These are phyloP conservation scores for Eudemis profundana DNA, from an alignment of 2,888 invertebrate genomes.

Conservation along the genomic window DNA sequence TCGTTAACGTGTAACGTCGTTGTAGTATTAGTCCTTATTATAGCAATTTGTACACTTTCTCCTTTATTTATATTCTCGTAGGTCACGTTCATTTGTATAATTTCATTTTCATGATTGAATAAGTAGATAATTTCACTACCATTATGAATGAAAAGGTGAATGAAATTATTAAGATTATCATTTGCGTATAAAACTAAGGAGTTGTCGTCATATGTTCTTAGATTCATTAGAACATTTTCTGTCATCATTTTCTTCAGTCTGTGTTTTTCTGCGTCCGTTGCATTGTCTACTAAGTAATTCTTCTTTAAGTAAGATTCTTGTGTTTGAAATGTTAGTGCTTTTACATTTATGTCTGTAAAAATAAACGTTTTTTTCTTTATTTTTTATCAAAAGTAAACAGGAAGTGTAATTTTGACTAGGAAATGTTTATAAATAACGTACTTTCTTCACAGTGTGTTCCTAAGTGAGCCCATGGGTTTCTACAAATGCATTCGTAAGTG, in stretches of 20 bases:
- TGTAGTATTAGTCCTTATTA: constrained; percentile 88
- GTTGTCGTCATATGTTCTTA: constrained; percentile 93
- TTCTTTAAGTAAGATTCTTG: constrained; percentile 92
- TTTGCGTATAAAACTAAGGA: constrained; percentile 95
- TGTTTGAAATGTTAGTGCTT: constrained; percentile 94
- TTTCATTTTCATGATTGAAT: constrained; percentile 93
- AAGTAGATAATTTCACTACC: constrained; percentile 92
- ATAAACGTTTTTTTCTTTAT: too few species aligned
- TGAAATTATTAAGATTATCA: constrained; percentile 96
- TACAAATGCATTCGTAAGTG: constrained; percentile 95
- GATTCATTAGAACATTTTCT: constrained; percentile 93
- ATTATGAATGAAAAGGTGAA: constrained; percentile 93
- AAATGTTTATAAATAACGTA: constrained; percentile 81
- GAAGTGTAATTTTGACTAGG: too few species aligned
- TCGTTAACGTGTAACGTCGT: constrained; percentile 94
- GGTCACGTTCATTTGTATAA: constrained; percentile 91
- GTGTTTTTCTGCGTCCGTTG: constrained; percentile 86
- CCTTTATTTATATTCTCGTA: constrained; percentile 91
- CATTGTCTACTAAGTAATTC: constrained; percentile 90
- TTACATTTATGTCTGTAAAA: constrained; percentile 93
- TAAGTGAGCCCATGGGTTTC: constrained; percentile 96
- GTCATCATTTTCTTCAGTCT: constrained; percentile 90
- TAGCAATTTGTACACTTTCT: constrained; percentile 95
- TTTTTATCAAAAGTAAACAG: too few species aligned
- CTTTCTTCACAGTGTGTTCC: constrained; percentile 96